Conservation (phyloP, 2,888 invertebrate genomes). For the Ethmia dodecea region DNA sequence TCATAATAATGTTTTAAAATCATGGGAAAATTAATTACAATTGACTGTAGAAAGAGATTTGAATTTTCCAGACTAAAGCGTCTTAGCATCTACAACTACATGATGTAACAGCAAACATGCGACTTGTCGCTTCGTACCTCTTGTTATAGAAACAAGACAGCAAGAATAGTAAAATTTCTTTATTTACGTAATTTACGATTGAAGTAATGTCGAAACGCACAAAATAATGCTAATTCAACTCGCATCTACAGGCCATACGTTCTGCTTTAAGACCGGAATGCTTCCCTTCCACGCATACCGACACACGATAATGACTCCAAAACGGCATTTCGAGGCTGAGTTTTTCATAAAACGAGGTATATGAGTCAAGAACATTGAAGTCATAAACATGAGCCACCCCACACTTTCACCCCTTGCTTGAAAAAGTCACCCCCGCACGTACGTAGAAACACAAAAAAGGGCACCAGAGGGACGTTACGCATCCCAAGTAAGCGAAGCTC, state of each 20-base stretch:
- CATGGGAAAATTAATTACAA: no score
- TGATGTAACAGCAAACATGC: no score
- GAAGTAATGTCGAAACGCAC: no score
- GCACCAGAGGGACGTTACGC: slow-evolving; percentile 69
- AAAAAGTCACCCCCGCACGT: slow-evolving; percentile 76
- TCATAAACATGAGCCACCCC: slow-evolving; percentile 69
- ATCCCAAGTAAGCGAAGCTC: slow-evolving; percentile 71
- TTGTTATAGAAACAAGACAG: no score
- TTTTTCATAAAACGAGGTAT: slow-evolving; percentile 72
- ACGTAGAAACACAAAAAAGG: slow-evolving; percentile 71
- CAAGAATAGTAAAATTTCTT: no score
- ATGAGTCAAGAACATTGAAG: slow-evolving; percentile 71
- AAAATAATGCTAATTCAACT: slow-evolving; percentile 40
- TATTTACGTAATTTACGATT: no score
- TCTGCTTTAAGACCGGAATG: slow-evolving; percentile 18
- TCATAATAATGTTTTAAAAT: no score
- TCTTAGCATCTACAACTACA: no score
- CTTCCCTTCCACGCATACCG: slow-evolving; percentile 37
- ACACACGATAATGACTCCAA: slow-evolving; percentile 57
- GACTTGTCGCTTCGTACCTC: no score
- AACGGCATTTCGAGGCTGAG: slow-evolving; percentile 57
- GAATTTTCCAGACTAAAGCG: no score
- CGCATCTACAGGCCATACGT: slow-evolving; percentile 27
- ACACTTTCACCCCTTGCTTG: slow-evolving; percentile 71
- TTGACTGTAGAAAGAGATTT: no score